Evolutionary conservation across 2,888 invertebrate species (phyloP).

Genomic region (Ypsolopha sequella): DNA sequence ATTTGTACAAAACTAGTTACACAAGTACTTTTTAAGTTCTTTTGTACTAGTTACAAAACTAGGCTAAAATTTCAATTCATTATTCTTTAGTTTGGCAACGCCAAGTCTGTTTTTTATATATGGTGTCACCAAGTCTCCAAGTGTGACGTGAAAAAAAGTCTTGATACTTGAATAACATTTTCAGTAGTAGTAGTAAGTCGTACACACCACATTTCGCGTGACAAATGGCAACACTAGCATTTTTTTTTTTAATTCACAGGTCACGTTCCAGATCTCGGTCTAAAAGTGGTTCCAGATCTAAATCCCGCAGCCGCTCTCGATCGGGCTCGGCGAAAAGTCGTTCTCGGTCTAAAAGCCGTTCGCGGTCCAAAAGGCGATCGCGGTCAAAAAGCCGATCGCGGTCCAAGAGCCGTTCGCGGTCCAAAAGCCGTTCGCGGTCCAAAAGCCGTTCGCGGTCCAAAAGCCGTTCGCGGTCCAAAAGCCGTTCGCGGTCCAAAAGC

Average conservation of each 20-base stretch:
- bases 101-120: too few species aligned
- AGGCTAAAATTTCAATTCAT: too few species aligned
- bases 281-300: slow-evolving; percentile 40
- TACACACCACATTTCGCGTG: too few species aligned
- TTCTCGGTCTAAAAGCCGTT: slow-evolving; percentile 37
- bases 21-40: too few species aligned
- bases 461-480: slow-evolving; percentile 31
- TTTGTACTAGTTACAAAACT: too few species aligned
- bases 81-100: too few species aligned
- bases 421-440: slow-evolving; percentile 29
- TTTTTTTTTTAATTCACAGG: slow-evolving; percentile 22
- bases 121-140: too few species aligned
- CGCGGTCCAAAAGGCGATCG: slow-evolving; percentile 52
- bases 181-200: too few species aligned
- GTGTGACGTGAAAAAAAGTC: too few species aligned
- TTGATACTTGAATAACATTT: too few species aligned
- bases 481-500: slow-evolving; percentile 33
- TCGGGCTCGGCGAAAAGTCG: neutral
- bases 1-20: too few species aligned
- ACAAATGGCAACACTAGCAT: neutral
- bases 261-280: slow-evolving; percentile 46
- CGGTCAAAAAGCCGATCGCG: slow-evolving; percentile 23
- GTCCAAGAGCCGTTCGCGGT: slow-evolving; percentile 19
- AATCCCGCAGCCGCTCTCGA: slow-evolving; percentile 18
- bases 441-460: slow-evolving; percentile 39